A percentile compares a stretch with the other conserved stretches of the same genome.
Conservation (phyloP, 1,140 invertebrate species). For the Brachionus rubens region DNA sequence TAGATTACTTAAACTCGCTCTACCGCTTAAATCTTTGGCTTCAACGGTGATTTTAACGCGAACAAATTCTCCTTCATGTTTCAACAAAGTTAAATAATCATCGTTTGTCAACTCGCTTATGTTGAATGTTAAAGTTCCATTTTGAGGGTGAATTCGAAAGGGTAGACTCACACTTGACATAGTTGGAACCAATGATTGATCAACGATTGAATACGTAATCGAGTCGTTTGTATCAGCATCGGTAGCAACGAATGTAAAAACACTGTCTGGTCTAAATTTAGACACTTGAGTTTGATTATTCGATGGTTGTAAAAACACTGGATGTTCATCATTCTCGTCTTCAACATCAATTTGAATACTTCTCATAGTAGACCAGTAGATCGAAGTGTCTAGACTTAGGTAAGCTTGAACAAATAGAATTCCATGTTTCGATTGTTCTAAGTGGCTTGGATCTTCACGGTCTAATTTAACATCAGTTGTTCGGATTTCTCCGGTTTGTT, state of each 20-base stretch:
- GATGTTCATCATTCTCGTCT: conserved; percentile 1
- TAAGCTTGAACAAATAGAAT: conserved; percentile 15
- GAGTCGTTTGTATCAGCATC: conserved; percentile 1
- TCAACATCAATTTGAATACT: neutral
- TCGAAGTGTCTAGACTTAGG: neutral
- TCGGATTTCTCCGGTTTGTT: conserved; percentile 15
- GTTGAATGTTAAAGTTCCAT: conserved; percentile 12
- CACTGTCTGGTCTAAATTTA: neutral
- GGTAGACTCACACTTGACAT: neutral
- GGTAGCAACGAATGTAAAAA: conserved; percentile 2
- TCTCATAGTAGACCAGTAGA: conserved; percentile 8
- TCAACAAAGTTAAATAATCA: conserved; percentile 16
- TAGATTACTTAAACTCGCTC: neutral
- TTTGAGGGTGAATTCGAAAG: neutral
- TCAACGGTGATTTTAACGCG: conserved; percentile 1
- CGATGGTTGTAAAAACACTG: neutral
- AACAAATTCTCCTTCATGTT: neutral
- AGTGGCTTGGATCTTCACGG: neutral
- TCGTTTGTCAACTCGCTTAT: neutral
- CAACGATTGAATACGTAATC: neutral
- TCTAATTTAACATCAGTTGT: conserved; percentile 20
- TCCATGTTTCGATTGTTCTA: neutral
- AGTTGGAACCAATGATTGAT: neutral
- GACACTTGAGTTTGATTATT: neutral
- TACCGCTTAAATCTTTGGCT: neutral